phyloP scores from a whole-genome alignment of 2,888 invertebrate species.

The Phanerotoma sp. region DNA sequence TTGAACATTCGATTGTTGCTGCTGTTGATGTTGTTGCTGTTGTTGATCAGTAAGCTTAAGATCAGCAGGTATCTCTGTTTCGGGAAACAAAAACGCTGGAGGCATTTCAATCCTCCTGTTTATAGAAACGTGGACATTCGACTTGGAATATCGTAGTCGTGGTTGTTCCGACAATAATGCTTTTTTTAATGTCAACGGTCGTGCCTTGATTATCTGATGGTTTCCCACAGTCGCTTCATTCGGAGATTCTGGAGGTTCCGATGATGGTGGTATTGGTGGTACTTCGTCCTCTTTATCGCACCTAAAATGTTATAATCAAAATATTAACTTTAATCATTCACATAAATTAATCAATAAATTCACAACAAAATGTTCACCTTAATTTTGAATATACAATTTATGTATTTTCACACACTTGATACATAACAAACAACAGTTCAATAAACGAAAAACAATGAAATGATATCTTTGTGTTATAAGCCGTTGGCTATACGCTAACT shows the following conservation, averaged over 20 bases:
- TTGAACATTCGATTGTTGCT: too few relatives aligned
- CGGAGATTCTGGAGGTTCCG: slow-evolving; percentile 55
- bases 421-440: too few relatives aligned
- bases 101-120: slow-evolving; percentile 81
- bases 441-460: too few relatives aligned
- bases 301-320: slow-evolving; percentile 33
- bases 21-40: slow-evolving; percentile 40
- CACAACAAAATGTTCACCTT: too few relatives aligned
- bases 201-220: slow-evolving; percentile 69
- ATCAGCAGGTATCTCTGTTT: slow-evolving; percentile 68
- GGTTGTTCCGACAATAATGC: slow-evolving; percentile 81
- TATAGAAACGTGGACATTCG: slow-evolving; percentile 68
- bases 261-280: slow-evolving; percentile 54
- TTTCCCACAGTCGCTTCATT: slow-evolving; percentile 46
- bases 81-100: slow-evolving; percentile 77
- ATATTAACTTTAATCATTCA: background rate
- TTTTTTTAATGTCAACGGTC: slow-evolving; percentile 81
- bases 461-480: slow-evolving; percentile 18
- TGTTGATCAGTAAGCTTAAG: slow-evolving; percentile 57
- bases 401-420: too few relatives aligned
- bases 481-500: slow-evolving; percentile 42
- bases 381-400: too few relatives aligned
- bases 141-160: slow-evolving; percentile 66
- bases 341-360: background rate
- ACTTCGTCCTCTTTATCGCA: slow-evolving; percentile 51